Evolutionary conservation across 2,888 invertebrate species (phyloP).

Genomic region (Hanleya hanleyi): DNA sequence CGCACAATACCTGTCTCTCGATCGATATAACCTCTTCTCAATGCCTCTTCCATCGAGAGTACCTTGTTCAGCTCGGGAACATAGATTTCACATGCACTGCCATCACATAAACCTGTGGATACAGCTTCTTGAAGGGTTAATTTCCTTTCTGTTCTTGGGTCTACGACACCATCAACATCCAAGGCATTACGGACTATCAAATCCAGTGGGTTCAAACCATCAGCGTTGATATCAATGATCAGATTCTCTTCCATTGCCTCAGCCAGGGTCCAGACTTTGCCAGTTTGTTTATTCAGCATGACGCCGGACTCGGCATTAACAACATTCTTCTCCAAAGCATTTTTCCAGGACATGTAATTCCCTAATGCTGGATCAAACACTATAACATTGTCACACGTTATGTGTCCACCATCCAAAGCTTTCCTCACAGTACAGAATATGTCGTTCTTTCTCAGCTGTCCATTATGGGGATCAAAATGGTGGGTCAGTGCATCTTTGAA

Average conservation of each 20-base stretch:
- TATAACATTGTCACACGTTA: not conserved
- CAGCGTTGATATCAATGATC: not conserved
- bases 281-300: slow-evolving; percentile 57
- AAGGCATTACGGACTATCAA: not conserved
- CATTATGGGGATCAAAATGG: slow-evolving; percentile 3
- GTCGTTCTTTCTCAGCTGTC: not conserved
- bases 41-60: slow-evolving; percentile 81
- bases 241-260: slow-evolving; percentile 52
- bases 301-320: slow-evolving; percentile 1
- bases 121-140: slow-evolving; percentile 82
- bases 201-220: not conserved
- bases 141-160: slow-evolving; percentile 40
- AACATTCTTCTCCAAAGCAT: not conserved
- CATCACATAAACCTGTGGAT: slow-evolving; percentile 85
- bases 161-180: slow-evolving; percentile 21
- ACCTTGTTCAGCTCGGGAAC: slow-evolving; percentile 28
- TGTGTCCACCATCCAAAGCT: not conserved
- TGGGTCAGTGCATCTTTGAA: not conserved
- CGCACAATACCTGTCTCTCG: slow-evolving; percentile 74
- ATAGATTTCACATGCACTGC: slow-evolving; percentile 78
- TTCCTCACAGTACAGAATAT: not conserved
- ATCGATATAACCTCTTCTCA: slow-evolving; percentile 87
- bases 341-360: not conserved
- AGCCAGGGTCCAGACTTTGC: slow-evolving; percentile 57
- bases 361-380: not conserved